Percentiles rank a stretch among this genome's conserved stretches.
Evolutionary conservation across 2,797 vertebrate genomes (phyloP).

Genomic region (Pogonophryne albipinna): DNA sequence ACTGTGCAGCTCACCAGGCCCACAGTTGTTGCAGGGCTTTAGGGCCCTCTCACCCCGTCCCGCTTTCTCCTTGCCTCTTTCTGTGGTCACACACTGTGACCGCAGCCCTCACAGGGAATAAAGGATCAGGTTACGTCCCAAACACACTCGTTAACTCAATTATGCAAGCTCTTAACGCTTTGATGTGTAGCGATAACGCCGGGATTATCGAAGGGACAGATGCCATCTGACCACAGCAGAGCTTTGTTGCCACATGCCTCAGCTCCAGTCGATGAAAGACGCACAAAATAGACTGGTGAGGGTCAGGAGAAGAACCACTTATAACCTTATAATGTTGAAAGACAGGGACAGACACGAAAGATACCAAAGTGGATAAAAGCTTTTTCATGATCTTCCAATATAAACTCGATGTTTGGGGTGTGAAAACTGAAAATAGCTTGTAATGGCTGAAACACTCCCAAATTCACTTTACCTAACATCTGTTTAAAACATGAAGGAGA

Average conservation of each 20-base stretch:
- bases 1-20: constrained; percentile 56
- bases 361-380: constrained; percentile 31
- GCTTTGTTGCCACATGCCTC: constrained; percentile 65
- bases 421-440: constrained; percentile 40
- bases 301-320: constrained; percentile 42
- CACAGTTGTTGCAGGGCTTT: constrained; percentile 79
- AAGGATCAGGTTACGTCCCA: constrained; percentile 73
- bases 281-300: constrained; percentile 47
- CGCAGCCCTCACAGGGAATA: constrained; percentile 53
- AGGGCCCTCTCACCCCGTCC: constrained; percentile 39
- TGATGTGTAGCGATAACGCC: constrained; percentile 72
- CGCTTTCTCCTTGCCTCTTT: constrained; percentile 38
- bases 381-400: constrained; percentile 31
- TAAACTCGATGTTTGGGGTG: constrained; percentile 33
- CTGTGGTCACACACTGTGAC: constrained; percentile 66
- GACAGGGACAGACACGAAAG: constrained; percentile 34
- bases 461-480: constrained; percentile 52
- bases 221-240: constrained; percentile 69
- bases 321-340: constrained; percentile 54
- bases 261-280: constrained; percentile 53
- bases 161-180: constrained; percentile 73
- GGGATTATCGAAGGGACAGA: constrained; percentile 74
- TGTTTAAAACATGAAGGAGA: constrained; percentile 56
- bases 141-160: constrained; percentile 83
- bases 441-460: constrained; percentile 44